Base-by-base conservation (phyloP, 2,113 vertebrate species). In the Channa maculata region DNA sequence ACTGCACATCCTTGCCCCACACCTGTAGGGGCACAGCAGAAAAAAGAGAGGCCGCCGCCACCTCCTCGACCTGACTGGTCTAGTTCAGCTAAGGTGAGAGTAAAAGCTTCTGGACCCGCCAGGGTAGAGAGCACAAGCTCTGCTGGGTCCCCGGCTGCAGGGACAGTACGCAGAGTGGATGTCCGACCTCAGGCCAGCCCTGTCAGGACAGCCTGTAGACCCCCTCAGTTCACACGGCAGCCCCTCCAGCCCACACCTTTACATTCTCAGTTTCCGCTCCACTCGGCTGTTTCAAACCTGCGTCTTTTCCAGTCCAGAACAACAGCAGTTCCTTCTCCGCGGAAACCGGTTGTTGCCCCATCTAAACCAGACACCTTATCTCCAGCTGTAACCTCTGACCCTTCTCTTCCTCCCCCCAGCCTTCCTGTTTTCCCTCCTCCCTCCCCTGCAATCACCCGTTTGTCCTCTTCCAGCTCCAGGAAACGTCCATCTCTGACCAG, bases 141-240 rank as follows among this genome's bases (percentile, higher is more conserved):
- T 91, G 46, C 91, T 15, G 63, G 68, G 6, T 53, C 75, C 55
- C 60, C 80, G 0, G 58, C 79, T 33, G 77, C 83, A 3, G 82
- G 94, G 13, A 93, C 95, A 0, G 95, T 98, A 11, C 94, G 97
- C n/a, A 91, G 97, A 24, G 97, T 98, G 89, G 98, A 98, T 0
- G 97, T 99, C 51, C 94, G 87, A 38, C 97, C 97, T 12, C 93
- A 92, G 0, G 84, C 86, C n/a, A 12, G 82, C 1, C 82, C 77
- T 0, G 69, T 5, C 66, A 83, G 86, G 61, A 78, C 75, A 2
- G 6, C 84, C 2, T 41, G 68, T 67, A 86, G 93, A 61, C 87
- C 75, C 0, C 83, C 81, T 13, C 87, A 79, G 59, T 92, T 77
- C 0, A 84, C 80, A 41, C 50, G 72, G 37, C 62, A 79, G 68